These are phyloP conservation scores for Drosophila ogumai DNA, from an alignment of 1,140 invertebrate genomes.

Conservation along the genomic window DNA sequence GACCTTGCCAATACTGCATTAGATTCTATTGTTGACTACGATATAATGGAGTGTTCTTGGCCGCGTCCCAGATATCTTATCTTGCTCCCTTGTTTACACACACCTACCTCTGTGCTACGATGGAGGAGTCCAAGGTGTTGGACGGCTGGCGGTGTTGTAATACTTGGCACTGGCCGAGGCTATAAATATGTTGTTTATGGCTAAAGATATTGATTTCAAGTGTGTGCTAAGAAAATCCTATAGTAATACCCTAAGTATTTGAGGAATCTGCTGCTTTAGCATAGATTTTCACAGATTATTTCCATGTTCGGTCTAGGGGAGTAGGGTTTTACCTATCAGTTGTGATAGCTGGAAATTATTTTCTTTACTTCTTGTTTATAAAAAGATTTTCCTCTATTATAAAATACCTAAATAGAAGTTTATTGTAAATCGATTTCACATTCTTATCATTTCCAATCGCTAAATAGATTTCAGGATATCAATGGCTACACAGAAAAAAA, in stretches of 20 bases:
- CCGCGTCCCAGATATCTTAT: conserved; percentile 45
- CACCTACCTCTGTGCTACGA: conserved; percentile 14
- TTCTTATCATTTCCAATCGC: background rate
- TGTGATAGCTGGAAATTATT: background rate
- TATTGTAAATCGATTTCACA: background rate
- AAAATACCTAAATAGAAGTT: background rate
- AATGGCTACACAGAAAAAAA: too few relatives aligned
- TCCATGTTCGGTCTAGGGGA: background rate
- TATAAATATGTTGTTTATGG: conserved; percentile 32
- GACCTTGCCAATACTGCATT: conserved; percentile 41
- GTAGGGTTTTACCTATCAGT: background rate
- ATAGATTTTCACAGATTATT: background rate
- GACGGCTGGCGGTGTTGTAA: conserved; percentile 28
- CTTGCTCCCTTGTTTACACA: conserved; percentile 35
- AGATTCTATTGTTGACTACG: conserved; percentile 23
- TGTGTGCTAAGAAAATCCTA: conserved; percentile 10
- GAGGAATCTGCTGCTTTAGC: background rate
- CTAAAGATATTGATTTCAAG: conserved; percentile 32
- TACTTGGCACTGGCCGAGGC: conserved; percentile 29
- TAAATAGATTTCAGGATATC: background rate
- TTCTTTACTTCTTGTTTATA: background rate
- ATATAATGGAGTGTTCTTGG: conserved; percentile 31
- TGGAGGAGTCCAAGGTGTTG: conserved; percentile 15
- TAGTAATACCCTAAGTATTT: conserved; percentile 3
- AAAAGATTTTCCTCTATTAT: background rate